Conservation (phyloP, 2,888 invertebrate species). For the Tipula vernalis region DNA sequence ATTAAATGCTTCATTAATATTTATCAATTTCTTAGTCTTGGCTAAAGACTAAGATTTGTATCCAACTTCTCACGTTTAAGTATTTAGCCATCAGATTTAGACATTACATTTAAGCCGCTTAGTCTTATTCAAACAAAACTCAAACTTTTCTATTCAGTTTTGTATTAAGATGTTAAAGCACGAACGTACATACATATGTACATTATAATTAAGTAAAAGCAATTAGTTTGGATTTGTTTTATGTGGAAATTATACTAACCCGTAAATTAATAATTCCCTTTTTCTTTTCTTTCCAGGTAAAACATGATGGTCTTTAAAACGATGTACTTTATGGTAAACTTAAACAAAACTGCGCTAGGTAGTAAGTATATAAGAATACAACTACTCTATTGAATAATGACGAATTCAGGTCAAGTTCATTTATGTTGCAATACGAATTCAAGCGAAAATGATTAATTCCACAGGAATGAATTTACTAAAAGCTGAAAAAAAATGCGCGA, state of each 20-base stretch:
- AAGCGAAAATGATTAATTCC: background rate
- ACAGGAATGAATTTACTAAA: background rate
- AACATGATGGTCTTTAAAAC: background rate
- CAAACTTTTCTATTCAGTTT: too few species aligned
- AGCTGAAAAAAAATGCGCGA: background rate
- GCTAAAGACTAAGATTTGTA: too few species aligned
- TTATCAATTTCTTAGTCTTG: too few species aligned
- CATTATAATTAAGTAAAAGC: too few species aligned
- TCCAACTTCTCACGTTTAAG: too few species aligned
- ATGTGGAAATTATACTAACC: background rate
- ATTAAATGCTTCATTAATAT: too few species aligned
- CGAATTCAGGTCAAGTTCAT: background rate
- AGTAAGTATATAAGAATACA: background rate
- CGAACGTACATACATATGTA: too few species aligned
- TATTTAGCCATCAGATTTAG: too few species aligned
- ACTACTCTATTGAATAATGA: background rate
- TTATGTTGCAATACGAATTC: background rate
- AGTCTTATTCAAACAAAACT: too few species aligned
- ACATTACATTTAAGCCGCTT: too few species aligned
- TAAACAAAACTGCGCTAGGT: background rate
- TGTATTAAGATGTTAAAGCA: too few species aligned
- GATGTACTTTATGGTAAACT: background rate
- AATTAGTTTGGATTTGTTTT: background rate
- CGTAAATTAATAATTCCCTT: background rate
- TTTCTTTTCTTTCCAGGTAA: background rate